Percentiles rank a stretch among this genome's conserved stretches.
Evolutionary conservation across 2,888 invertebrate species (phyloP).

Genomic region (Synergus umbraculus): DNA sequence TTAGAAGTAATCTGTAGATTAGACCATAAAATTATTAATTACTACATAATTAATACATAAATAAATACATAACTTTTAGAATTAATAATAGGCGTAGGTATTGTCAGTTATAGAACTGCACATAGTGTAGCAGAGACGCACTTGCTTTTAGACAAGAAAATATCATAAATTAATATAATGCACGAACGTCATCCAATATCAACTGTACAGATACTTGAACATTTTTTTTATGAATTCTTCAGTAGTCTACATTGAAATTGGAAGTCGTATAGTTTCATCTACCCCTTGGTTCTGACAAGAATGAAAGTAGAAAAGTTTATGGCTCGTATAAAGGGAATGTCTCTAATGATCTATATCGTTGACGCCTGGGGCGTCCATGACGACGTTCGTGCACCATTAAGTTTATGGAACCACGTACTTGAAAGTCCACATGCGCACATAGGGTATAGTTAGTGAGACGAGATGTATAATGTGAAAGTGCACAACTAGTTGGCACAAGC

Average conservation of each 20-base stretch:
- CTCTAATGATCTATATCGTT: neutral
- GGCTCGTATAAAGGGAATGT: neutral
- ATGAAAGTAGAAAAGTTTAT: neutral
- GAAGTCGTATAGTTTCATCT: neutral
- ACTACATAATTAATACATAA: neutral
- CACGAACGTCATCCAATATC: neutral
- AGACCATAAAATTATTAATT: neutral
- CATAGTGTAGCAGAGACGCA: neutral
- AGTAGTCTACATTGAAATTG: neutral
- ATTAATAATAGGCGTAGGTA: neutral
- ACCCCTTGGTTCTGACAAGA: neutral
- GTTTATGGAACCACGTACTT: neutral
- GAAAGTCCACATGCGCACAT: neutral
- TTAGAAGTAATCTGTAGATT: neutral
- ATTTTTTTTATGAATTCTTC: neutral
- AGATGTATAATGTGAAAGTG: neutral
- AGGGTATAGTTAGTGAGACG: neutral
- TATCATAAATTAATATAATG: neutral
- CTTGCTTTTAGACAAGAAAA: slow-evolving; percentile 22
- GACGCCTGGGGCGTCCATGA: neutral
- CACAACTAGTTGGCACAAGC: slow-evolving; percentile 28
- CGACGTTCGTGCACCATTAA: slow-evolving; percentile 20
- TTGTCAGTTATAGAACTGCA: neutral
- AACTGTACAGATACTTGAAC: neutral
- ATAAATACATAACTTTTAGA: neutral